phyloP scores from a whole-genome alignment of 2,888 invertebrate genomes.

The Agriopis aurantiaria region DNA sequence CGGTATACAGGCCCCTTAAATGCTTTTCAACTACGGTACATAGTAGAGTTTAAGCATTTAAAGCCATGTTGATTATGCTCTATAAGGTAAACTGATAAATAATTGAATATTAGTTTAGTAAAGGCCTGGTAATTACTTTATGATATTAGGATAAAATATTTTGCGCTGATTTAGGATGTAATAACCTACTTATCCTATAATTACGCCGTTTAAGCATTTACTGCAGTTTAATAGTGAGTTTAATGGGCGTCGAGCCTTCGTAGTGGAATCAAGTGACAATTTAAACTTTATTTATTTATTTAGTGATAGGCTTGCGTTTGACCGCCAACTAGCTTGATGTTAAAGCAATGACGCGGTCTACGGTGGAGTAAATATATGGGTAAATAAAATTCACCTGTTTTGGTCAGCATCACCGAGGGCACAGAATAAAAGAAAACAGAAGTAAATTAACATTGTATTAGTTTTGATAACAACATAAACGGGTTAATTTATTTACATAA shows the following conservation, averaged over 20 bases:
- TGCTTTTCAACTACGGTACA: conserved; percentile 1
- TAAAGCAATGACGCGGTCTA: too few relatives aligned
- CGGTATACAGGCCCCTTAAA: too few relatives aligned
- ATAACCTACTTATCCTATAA: conserved; percentile 9
- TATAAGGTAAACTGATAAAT: conserved; percentile 14
- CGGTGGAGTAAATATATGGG: neutral
- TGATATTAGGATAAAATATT: conserved; percentile 18
- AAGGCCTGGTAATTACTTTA: conserved; percentile 14
- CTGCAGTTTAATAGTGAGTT: conserved; percentile 20
- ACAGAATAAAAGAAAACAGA: too few relatives aligned
- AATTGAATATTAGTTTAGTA: conserved; percentile 11
- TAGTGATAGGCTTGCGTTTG: too few relatives aligned
- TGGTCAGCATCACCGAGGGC: neutral
- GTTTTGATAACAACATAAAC: too few relatives aligned
- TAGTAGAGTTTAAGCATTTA: neutral
- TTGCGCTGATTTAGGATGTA: conserved; percentile 24
- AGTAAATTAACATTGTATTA: too few relatives aligned
- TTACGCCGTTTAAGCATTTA: conserved; percentile 21
- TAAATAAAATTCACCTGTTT: conserved; percentile 6
- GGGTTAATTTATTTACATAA: too few relatives aligned
- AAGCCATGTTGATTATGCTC: conserved; percentile 1
- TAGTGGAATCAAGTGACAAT: neutral
- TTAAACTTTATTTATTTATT: too few relatives aligned
- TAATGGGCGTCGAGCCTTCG: conserved; percentile 8
- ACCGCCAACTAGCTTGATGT: too few relatives aligned